phyloP scores from a whole-genome alignment of 2,797 vertebrate species.

The Tiaroga cobitis region DNA sequence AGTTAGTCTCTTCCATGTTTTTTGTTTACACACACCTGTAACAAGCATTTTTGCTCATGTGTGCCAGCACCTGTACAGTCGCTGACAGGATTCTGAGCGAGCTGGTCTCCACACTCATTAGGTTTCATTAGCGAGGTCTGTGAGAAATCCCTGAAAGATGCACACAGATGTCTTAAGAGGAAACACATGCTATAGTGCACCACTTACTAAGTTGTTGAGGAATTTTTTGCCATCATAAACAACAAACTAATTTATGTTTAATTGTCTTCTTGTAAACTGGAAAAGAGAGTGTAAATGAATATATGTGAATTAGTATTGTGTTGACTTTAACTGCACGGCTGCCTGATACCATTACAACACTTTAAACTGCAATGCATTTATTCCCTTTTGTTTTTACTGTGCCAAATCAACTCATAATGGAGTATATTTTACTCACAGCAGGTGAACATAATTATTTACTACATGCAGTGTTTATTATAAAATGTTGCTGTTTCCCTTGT shows the following conservation, averaged over 20 bases:
- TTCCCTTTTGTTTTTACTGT: conserved; percentile 29
- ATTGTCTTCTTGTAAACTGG: conserved; percentile 24
- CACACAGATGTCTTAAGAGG: conserved; percentile 22
- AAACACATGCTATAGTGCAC: conserved; percentile 22
- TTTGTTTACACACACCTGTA: conserved; percentile 34
- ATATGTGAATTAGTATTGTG: conserved; percentile 25
- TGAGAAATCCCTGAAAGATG: conserved; percentile 43
- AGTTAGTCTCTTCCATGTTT: background rate
- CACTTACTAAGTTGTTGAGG: conserved; percentile 9
- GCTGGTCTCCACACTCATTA: conserved; percentile 33
- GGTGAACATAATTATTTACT: conserved; percentile 29
- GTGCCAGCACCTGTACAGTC: conserved; percentile 41
- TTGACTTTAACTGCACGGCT: conserved; percentile 14
- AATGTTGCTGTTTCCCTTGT: background rate
- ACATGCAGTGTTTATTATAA: conserved; percentile 2
- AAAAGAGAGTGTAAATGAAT: conserved; percentile 2
- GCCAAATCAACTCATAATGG: conserved; percentile 30
- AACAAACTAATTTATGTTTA: conserved; percentile 34
- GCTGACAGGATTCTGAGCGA: background rate
- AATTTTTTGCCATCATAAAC: conserved; percentile 23
- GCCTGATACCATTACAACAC: conserved; percentile 31
- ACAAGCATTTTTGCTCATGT: conserved; percentile 29
- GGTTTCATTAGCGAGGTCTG: conserved; percentile 35
- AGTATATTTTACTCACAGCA: conserved; percentile 28
- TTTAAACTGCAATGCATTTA: conserved; percentile 20